phyloP scores from a whole-genome alignment of 2,888 invertebrate genomes.

The Branchipolynoe longqiensis region DNA sequence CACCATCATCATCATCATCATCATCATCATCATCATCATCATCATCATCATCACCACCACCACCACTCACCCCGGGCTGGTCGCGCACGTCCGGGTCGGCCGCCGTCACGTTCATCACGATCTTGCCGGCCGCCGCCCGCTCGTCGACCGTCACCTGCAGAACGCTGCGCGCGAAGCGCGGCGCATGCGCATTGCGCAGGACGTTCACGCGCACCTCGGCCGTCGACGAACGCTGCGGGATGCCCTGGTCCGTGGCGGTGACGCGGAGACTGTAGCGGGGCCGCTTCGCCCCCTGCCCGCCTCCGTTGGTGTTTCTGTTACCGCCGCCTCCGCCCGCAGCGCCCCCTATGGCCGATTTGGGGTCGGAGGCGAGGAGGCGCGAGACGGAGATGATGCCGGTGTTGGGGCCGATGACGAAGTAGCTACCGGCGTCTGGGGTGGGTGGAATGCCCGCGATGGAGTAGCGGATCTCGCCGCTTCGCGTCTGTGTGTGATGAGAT shows the following conservation, averaged over 20 bases:
- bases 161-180: constrained; percentile 65
- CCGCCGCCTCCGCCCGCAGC: too few species aligned
- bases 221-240: constrained; percentile 64
- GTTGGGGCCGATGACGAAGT: constrained; percentile 71
- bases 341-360: too few species aligned
- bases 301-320: not conserved
- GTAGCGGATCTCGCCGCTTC: constrained; percentile 64
- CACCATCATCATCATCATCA: too few species aligned
- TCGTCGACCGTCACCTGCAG: constrained; percentile 60
- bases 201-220: constrained; percentile 73
- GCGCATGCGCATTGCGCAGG: constrained; percentile 69
- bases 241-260: constrained; percentile 68
- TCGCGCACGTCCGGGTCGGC: constrained; percentile 59
- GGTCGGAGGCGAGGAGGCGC: constrained; percentile 60
- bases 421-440: constrained; percentile 66
- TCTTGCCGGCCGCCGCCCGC: constrained; percentile 40
- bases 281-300: not conserved
- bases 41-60: too few species aligned
- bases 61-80: constrained; percentile 62
- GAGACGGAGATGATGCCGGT: constrained; percentile 72
- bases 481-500: constrained; percentile 62
- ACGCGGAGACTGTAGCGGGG: constrained; percentile 40
- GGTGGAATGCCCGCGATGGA: constrained; percentile 36
- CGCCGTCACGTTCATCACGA: constrained; percentile 69
- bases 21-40: too few species aligned